phyloP scores from a whole-genome alignment of 1,140 invertebrate genomes.

The Calliopsis andreniformis region DNA sequence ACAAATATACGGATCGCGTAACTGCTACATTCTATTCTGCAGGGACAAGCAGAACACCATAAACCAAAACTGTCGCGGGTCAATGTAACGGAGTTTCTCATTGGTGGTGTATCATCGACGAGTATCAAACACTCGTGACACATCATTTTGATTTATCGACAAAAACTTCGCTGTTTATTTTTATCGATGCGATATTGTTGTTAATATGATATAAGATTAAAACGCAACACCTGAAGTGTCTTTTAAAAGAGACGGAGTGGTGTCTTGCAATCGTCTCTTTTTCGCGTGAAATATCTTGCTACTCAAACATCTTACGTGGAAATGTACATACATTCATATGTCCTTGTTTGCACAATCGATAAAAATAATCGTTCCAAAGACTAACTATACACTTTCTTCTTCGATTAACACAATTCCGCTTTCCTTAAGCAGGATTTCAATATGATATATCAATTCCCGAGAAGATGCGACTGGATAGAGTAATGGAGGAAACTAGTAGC shows the following conservation, averaged over 20 bases:
- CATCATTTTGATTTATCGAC: slow-evolving; percentile 15
- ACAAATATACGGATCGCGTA: slow-evolving; percentile 12
- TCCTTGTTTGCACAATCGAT: slow-evolving; percentile 7
- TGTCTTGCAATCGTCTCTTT: background rate
- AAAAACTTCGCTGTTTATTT: too few relatives aligned
- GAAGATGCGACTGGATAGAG: slow-evolving; percentile 42
- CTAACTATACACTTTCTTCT: background rate
- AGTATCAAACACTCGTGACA: slow-evolving; percentile 51
- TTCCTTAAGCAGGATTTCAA: background rate
- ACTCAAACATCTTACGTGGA: background rate
- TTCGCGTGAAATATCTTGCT: background rate
- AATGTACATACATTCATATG: background rate
- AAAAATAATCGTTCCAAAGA: background rate
- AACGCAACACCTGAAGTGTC: background rate
- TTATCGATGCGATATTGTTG: background rate
- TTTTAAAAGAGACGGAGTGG: background rate
- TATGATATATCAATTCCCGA: slow-evolving; percentile 50
- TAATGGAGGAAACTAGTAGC: slow-evolving; percentile 66
- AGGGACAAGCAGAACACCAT: slow-evolving; percentile 39
- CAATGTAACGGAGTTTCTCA: slow-evolving; percentile 32
- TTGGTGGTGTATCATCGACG: slow-evolving; percentile 41
- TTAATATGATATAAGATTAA: background rate
- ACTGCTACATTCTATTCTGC: slow-evolving; percentile 15
- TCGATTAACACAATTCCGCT: background rate
- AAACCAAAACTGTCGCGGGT: slow-evolving; percentile 60